Conservation (phyloP, 2,888 invertebrate genomes). For the Hyposoter dolosus region DNA sequence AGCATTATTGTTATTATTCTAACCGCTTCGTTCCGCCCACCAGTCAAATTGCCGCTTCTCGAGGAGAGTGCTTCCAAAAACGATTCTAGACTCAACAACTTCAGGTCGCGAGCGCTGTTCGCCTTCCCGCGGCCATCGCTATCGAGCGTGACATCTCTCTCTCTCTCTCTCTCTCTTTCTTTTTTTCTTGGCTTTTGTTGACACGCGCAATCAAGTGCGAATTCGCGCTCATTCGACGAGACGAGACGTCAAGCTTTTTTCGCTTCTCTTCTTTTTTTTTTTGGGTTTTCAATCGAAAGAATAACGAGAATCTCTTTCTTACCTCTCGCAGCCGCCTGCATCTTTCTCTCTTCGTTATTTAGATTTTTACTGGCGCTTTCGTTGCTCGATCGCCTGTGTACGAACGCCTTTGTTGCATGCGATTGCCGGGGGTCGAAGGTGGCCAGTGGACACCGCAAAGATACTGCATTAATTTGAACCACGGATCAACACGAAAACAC, state of each 20-base stretch:
- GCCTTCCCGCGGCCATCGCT: conserved; percentile 33
- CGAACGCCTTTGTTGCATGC: conserved; percentile 29
- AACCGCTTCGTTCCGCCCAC: conserved; percentile 52
- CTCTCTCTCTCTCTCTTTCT: conserved; percentile 43
- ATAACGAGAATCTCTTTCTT: conserved; percentile 31
- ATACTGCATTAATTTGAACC: background rate
- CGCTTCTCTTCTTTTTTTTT: background rate
- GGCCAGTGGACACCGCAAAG: conserved; percentile 34
- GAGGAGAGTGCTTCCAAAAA: conserved; percentile 47
- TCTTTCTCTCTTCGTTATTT: conserved; percentile 15
- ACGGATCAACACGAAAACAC: conserved; percentile 21
- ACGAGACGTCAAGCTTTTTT: background rate
- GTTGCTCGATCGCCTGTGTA: background rate
- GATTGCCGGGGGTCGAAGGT: conserved; percentile 67
- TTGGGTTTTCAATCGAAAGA: background rate
- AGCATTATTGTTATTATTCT: conserved; percentile 49
- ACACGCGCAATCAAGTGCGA: background rate
- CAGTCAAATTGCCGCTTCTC: conserved; percentile 35
- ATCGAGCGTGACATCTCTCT: no score
- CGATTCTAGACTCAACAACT: conserved; percentile 35
- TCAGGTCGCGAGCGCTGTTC: conserved; percentile 31
- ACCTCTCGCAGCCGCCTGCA: conserved; percentile 27
- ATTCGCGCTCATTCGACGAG: conserved; percentile 16
- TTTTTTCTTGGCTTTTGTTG: conserved; percentile 8
- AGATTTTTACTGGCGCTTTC: conserved; percentile 14